These are phyloP conservation scores for Xanthia togata DNA, from an alignment of 2,888 invertebrate genomes.

Conservation along the genomic window DNA sequence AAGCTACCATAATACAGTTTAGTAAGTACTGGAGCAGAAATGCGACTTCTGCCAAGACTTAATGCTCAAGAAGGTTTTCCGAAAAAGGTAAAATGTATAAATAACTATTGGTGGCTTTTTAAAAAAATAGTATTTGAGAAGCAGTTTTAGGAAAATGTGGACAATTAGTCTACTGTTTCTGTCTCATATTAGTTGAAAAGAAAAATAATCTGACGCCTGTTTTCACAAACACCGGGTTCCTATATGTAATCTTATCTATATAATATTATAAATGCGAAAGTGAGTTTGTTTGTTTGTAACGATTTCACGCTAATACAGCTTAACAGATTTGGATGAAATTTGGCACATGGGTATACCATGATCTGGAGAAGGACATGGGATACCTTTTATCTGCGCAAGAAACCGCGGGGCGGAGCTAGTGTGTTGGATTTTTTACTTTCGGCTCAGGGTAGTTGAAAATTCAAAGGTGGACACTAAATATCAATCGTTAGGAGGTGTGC, in stretches of 20 bases:
- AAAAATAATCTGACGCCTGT: neutral
- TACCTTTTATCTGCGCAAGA: no score
- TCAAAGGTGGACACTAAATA: neutral
- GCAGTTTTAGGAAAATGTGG: neutral
- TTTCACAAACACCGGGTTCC: neutral
- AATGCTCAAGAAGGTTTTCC: slow-evolving; percentile 35
- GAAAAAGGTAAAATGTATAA: slow-evolving; percentile 24
- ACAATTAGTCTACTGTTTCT: neutral
- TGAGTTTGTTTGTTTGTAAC: no score
- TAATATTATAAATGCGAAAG: no score
- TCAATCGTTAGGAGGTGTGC: no score
- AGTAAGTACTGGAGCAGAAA: slow-evolving; percentile 36
- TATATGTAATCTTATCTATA: no score
- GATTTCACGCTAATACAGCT: no score
- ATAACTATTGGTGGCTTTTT: neutral
- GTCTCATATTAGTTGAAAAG: neutral
- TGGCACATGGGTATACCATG: no score
- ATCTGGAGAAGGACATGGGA: no score
- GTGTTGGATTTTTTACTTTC: neutral
- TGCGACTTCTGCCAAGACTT: slow-evolving; percentile 16
- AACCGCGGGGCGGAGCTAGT: no score
- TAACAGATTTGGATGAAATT: no score
- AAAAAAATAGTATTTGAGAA: neutral
- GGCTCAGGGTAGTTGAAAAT: neutral
- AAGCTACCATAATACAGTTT: slow-evolving; percentile 51